phyloP scores from a whole-genome alignment of 2,888 invertebrate species.

The Drosophila borborema region DNA sequence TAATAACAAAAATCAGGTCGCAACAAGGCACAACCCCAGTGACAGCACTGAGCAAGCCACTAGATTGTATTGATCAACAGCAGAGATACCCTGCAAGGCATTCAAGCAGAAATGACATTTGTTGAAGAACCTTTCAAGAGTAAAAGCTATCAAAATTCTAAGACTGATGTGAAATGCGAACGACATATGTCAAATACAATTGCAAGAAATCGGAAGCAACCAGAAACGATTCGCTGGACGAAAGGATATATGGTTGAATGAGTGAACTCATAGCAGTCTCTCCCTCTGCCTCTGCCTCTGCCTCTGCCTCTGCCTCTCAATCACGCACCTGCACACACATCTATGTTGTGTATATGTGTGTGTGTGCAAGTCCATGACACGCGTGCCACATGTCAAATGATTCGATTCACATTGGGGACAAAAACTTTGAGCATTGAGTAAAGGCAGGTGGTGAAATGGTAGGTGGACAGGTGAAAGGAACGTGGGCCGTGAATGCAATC shows the following conservation, averaged over 20 bases:
- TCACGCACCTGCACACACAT: slow-evolving; percentile 11
- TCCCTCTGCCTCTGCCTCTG: neutral
- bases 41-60: neutral
- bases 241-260: slow-evolving; percentile 30
- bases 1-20: slow-evolving; percentile 31
- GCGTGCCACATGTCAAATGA: slow-evolving; percentile 69
- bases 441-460: slow-evolving; percentile 4
- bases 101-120: neutral
- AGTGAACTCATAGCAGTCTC: slow-evolving; percentile 31
- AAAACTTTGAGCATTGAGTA: slow-evolving; percentile 8
- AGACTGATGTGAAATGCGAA: neutral
- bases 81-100: slow-evolving; percentile 19
- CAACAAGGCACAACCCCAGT: slow-evolving; percentile 7
- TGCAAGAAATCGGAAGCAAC: slow-evolving; percentile 6
- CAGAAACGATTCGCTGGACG: slow-evolving; percentile 12
- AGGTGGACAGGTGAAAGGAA: neutral
- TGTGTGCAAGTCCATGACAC: slow-evolving; percentile 49
- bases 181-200: slow-evolving; percentile 1
- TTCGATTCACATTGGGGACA: slow-evolving; percentile 60
- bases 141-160: neutral
- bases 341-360: neutral
- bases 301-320: slow-evolving; percentile 4
- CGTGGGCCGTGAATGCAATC: slow-evolving; percentile 30
- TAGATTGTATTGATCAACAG: neutral
- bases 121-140: neutral